Evolutionary conservation across 2,113 vertebrate species (phyloP).

Genomic region (Casuarius casuarius): DNA sequence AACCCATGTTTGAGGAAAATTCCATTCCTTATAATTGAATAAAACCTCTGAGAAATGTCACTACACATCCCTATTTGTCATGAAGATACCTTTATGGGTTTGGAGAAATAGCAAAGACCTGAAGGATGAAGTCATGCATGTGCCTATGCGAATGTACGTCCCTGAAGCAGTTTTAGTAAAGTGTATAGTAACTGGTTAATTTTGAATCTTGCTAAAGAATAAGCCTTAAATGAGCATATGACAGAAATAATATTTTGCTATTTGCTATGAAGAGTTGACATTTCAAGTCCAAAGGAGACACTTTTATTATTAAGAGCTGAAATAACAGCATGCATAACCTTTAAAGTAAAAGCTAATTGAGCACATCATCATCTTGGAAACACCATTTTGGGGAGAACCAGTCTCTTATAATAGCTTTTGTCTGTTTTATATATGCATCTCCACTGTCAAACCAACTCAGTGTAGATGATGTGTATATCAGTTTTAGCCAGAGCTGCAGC

Average conservation of each 20-base stretch:
- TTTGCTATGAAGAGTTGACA: background rate
- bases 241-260: slow-evolving; percentile 1
- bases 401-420: background rate
- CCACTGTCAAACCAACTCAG: background rate
- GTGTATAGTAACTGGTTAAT: background rate
- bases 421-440: background rate
- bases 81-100: background rate
- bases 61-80: slow-evolving; percentile 3
- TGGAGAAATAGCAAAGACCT: background rate
- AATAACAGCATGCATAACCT: background rate
- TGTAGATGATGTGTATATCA: background rate
- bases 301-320: background rate
- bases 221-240: background rate
- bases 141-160: background rate
- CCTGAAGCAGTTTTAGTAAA: background rate
- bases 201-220: background rate
- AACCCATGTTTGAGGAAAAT: background rate
- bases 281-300: background rate
- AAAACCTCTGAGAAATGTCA: slow-evolving; percentile 41
- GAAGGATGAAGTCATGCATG: background rate
- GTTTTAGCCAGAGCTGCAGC: background rate
- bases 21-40: slow-evolving; percentile 23
- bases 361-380: background rate
- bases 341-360: slow-evolving; percentile 7
- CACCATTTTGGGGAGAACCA: background rate